Conservation (phyloP, 2,797 vertebrate species). For the Acanthurus tractus region DNA sequence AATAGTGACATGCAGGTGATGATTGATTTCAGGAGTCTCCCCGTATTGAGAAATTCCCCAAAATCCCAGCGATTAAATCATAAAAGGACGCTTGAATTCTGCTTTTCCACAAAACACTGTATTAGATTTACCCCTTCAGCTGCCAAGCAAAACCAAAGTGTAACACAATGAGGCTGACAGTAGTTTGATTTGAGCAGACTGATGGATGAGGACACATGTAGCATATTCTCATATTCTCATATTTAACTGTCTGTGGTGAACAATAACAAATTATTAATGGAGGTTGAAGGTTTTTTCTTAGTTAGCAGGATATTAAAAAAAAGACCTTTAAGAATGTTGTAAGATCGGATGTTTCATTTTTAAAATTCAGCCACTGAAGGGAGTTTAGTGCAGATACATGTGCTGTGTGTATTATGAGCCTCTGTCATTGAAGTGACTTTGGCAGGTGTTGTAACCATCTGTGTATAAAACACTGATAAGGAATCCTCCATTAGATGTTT, state of each 20-base stretch:
- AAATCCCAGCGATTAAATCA: slow-evolving; percentile 23
- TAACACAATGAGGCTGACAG: not conserved
- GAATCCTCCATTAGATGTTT: slow-evolving; percentile 2
- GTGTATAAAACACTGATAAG: slow-evolving; percentile 29
- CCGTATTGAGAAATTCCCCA: slow-evolving; percentile 37
- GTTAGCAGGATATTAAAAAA: not conserved
- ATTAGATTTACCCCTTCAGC: not conserved
- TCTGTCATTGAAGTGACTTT: slow-evolving; percentile 31
- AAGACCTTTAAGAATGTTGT: not conserved
- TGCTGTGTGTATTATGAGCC: not conserved
- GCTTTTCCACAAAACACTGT: slow-evolving; percentile 9
- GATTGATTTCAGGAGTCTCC: slow-evolving; percentile 37
- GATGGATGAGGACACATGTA: not conserved
- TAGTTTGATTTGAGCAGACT: not conserved
- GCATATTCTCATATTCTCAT: too few relatives aligned
- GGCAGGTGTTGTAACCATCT: slow-evolving; percentile 1
- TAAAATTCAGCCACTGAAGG: not conserved
- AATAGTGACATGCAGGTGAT: slow-evolving; percentile 13
- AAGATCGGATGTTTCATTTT: not conserved
- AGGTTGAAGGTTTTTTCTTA: not conserved
- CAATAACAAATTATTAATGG: not conserved
- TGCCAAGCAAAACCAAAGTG: slow-evolving; percentile 18
- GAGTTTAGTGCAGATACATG: not conserved
- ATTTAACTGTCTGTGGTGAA: not conserved
- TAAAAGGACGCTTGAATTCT: not conserved